phyloP scores from a whole-genome alignment of 2,797 vertebrate species.

The Sebastes iracundus region DNA sequence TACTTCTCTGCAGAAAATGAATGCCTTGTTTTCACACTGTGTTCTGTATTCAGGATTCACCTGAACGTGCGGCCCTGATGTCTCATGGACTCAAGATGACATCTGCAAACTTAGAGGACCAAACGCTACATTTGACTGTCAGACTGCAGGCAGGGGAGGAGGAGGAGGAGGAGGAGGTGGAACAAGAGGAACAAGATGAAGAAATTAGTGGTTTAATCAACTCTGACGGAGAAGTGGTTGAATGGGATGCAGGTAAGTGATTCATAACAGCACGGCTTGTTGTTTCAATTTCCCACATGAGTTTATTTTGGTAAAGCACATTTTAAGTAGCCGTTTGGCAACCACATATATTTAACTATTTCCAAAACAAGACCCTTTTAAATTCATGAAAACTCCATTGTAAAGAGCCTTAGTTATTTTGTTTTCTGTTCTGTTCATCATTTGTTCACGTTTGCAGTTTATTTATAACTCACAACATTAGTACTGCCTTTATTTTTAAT shows the following conservation, averaged over 20 bases:
- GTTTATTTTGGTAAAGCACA: neutral
- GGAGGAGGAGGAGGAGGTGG: constrained; percentile 31
- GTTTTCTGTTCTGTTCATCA: neutral
- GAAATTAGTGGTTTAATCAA: constrained; percentile 69
- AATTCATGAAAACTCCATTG: neutral
- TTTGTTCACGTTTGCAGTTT: neutral
- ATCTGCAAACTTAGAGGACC: constrained; percentile 47
- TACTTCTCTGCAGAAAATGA: neutral
- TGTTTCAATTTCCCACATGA: neutral
- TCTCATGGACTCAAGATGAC: constrained; percentile 26
- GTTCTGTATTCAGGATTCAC: constrained; percentile 45
- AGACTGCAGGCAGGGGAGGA: constrained; percentile 58
- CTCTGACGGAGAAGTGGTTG: constrained; percentile 71
- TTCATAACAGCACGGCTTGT: neutral
- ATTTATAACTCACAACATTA: neutral
- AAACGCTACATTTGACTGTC: constrained; percentile 64
- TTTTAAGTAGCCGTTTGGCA: neutral
- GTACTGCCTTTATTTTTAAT: neutral
- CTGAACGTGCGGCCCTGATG: neutral
- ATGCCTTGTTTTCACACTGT: neutral
- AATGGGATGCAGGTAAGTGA: constrained; percentile 67
- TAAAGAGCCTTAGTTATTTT: neutral
- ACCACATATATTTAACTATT: neutral
- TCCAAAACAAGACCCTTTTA: neutral
- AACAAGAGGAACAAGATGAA: constrained; percentile 49